Percentiles rank a stretch among this genome's conserved stretches.
Conservation (phyloP, 2,113 vertebrate species). For the Tupaia tana region DNA sequence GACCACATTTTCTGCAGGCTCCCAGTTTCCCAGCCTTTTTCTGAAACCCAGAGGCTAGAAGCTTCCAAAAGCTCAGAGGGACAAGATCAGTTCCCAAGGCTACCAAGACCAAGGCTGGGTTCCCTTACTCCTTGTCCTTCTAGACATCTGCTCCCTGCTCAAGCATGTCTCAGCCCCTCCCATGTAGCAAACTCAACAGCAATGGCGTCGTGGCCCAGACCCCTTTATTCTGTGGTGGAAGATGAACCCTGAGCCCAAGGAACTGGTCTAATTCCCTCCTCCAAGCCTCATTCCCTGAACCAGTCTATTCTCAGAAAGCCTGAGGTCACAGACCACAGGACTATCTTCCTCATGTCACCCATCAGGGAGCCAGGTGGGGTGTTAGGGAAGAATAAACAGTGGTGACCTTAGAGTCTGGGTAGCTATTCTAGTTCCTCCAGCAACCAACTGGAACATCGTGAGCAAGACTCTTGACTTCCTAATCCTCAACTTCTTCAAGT, state of each 20-base stretch:
- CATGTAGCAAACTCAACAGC: background rate
- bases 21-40: background rate
- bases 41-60: conserved; percentile 12
- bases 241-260: conserved; percentile 11
- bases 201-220: background rate
- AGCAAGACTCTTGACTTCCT: background rate
- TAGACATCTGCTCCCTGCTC: background rate
- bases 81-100: conserved; percentile 24
- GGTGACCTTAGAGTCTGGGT: background rate
- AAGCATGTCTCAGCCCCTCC: background rate
- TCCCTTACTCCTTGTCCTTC: background rate
- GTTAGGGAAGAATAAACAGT: background rate
- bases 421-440: background rate
- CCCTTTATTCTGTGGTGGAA: background rate
- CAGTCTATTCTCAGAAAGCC: background rate
- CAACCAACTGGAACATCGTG: background rate
- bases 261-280: background rate
- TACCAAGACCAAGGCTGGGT: background rate
- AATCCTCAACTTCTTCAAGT: conserved; percentile 36
- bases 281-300: conserved; percentile 22
- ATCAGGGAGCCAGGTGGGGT: background rate
- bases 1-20: background rate
- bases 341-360: background rate
- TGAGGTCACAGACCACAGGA: background rate
- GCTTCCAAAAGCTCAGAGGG: background rate